Evolutionary conservation across 2,113 vertebrate genomes (phyloP), one percentile per base, ranked within the genome.

Genomic region (Bothrops jararaca): DNA sequence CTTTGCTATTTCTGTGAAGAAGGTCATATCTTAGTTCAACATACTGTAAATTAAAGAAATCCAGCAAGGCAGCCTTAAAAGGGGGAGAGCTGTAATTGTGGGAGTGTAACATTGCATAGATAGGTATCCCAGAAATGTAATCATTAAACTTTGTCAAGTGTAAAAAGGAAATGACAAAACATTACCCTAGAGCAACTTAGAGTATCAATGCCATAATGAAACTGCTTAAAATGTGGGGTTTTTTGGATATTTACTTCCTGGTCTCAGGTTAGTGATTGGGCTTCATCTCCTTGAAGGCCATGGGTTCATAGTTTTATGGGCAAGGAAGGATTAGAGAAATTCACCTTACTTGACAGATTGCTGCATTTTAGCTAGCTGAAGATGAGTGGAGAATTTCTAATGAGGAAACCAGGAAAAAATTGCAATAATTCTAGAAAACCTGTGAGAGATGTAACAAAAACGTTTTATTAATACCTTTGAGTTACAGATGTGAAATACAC

Each of bases 131-230:
- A 50, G 95, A 89, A 95, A 95, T 92, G 92, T 54, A 95, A 95
- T 95, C 93, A 96, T 96, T 95, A 96, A 96, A 95, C 93, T 94
- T 96, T 88, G 74, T 96, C 96, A 96, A 95, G 95, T 95, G 95
- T 95, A 94, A 95, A 95, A 89, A 96, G 92, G 0, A 1, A 94
- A 96, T 96, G 94, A 96, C 96, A 96, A 95, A 96, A 95, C 26
- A 92, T 96, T 96, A 95, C 88, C 95, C 92, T 85, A 93, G 95
- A 96, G 95, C 64, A 94, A 93, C 86, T 95, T 85, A 92, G 29
- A 92, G 42, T 95, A 94, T 89, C 94, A 95, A 93, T 89, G 90
- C 86, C 93, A 94, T 80, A 95, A 87, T 90, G 93, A 94, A 94
- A 56, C 52, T 95, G 88, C 91, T 96, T 88, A 57, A 94, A 94